Percentiles rank a stretch among this genome's conserved stretches.
phyloP scores from a whole-genome alignment of 2,113 vertebrate species.

The Oncorhynchus masou region DNA sequence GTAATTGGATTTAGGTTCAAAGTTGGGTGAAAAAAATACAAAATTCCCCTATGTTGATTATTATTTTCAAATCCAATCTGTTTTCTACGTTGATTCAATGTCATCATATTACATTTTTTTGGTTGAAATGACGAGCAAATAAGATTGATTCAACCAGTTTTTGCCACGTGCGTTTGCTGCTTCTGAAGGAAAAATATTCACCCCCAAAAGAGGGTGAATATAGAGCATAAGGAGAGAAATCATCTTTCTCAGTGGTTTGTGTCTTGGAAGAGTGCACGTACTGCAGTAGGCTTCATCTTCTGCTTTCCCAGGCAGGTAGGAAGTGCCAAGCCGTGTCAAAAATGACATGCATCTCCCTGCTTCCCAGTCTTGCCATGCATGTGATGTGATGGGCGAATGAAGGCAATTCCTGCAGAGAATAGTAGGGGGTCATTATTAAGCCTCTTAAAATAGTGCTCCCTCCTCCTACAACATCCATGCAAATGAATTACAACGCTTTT shows the following conservation, averaged over 20 bases:
- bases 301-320: constrained; percentile 65
- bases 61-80: too few species aligned
- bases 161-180: too few species aligned
- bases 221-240: constrained; percentile 1
- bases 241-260: constrained; percentile 10
- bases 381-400: constrained; percentile 72
- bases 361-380: constrained; percentile 69
- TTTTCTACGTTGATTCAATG: too few species aligned
- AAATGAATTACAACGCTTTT: constrained; percentile 35
- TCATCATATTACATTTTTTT: too few species aligned
- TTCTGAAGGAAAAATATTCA: neutral
- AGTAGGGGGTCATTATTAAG: constrained; percentile 70
- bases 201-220: neutral
- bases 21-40: neutral
- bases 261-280: constrained; percentile 41
- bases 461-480: constrained; percentile 43
- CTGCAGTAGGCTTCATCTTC: constrained; percentile 33
- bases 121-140: too few species aligned
- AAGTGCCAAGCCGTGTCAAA: constrained; percentile 70
- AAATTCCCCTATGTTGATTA: too few species aligned
- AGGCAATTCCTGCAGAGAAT: constrained; percentile 69
- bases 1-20: too few species aligned
- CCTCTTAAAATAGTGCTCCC: constrained; percentile 66
- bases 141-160: too few species aligned
- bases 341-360: constrained; percentile 70